These are phyloP conservation scores for Ochropacha duplaris DNA, from an alignment of 2,888 invertebrate species.

Conservation along the genomic window DNA sequence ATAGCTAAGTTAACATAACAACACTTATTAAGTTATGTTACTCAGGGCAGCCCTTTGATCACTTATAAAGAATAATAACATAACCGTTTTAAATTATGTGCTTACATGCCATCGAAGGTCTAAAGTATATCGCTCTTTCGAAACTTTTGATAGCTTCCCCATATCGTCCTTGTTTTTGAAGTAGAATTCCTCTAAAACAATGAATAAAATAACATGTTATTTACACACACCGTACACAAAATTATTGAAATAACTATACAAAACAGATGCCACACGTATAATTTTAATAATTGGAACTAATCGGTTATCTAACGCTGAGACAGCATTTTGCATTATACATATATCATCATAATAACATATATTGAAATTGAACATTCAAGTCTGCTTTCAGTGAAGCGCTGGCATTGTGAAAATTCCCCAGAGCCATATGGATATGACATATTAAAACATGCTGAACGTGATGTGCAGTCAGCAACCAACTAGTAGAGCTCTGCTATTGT, in stretches of 20 bases:
- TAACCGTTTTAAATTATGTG: conserved; percentile 40
- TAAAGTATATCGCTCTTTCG: conserved; percentile 94
- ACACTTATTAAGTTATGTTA: too few relatives aligned
- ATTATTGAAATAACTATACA: too few relatives aligned
- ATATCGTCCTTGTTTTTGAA: conserved; percentile 93
- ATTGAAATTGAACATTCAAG: not conserved
- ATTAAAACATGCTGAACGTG: conserved; percentile 2
- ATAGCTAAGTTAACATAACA: too few relatives aligned
- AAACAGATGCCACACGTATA: too few relatives aligned
- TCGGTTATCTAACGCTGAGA: not conserved
- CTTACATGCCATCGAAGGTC: conserved; percentile 97
- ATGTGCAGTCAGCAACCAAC: conserved; percentile 11
- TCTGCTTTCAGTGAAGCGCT: conserved; percentile 1
- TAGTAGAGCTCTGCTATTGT: conserved; percentile 26
- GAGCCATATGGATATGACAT: conserved; percentile 7
- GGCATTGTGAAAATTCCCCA: conserved; percentile 3
- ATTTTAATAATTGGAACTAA: not conserved
- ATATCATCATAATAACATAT: not conserved
- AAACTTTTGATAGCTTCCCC: conserved; percentile 95
- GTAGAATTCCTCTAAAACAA: conserved; percentile 93
- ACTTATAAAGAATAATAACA: too few relatives aligned
- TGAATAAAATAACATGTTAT: conserved; percentile 29
- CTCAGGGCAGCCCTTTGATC: too few relatives aligned
- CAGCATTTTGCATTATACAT: not conserved
- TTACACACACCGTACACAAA: not conserved